These are phyloP conservation scores for Epicauta chinensis DNA, from an alignment of 1,140 invertebrate species.

Conservation along the genomic window DNA sequence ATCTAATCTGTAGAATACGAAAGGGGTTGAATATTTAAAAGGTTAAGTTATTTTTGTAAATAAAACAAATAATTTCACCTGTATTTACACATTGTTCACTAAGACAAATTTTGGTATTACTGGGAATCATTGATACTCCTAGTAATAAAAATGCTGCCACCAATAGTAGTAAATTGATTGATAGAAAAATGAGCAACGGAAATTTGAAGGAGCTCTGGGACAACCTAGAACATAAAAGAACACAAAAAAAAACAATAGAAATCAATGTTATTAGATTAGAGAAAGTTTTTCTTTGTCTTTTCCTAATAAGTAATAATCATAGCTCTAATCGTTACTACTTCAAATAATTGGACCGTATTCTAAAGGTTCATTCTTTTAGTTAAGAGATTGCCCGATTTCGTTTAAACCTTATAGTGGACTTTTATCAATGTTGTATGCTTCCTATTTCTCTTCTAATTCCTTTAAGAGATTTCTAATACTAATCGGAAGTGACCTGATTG, in stretches of 20 bases:
- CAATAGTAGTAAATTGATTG: constrained; percentile 24
- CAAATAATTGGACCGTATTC: too few species aligned
- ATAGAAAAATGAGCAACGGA: constrained; percentile 21
- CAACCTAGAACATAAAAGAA: constrained; percentile 7
- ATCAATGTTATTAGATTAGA: too few species aligned
- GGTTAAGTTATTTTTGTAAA: background rate
- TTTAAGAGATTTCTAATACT: too few species aligned
- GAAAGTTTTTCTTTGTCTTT: too few species aligned
- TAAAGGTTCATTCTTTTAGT: too few species aligned
- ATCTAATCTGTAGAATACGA: background rate
- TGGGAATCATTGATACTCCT: constrained; percentile 13
- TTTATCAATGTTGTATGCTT: too few species aligned
- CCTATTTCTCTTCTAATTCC: too few species aligned
- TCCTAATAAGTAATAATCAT: too few species aligned
- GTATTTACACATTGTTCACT: constrained; percentile 28
- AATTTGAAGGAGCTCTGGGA: constrained; percentile 19
- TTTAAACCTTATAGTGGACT: too few species aligned
- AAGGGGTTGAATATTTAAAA: background rate
- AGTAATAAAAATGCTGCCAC: constrained; percentile 20
- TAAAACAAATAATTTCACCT: constrained; percentile 11
- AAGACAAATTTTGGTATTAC: constrained; percentile 21
- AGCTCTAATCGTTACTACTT: too few species aligned
- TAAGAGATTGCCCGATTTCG: too few species aligned
- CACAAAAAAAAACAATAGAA: background rate
- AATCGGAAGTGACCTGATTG: too few species aligned